Evolutionary conservation across 2,888 invertebrate species (phyloP).

Genomic region (Nomada fabriciana): DNA sequence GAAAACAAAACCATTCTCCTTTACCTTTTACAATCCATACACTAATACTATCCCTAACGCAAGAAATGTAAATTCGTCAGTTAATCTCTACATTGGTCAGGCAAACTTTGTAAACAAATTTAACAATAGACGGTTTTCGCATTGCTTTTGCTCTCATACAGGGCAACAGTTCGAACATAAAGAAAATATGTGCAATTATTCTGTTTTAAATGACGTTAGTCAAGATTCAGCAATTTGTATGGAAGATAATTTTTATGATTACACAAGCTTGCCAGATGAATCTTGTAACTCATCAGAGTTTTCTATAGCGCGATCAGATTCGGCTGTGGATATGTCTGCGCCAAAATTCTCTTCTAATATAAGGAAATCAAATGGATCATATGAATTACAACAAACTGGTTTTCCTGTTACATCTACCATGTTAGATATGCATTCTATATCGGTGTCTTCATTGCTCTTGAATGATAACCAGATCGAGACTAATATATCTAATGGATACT

Average conservation of each 20-base stretch:
- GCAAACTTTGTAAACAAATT: slow-evolving; percentile 21
- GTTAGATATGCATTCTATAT: slow-evolving; percentile 35
- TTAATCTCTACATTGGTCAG: background rate
- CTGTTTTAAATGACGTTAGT: slow-evolving; percentile 61
- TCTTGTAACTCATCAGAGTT: slow-evolving; percentile 62
- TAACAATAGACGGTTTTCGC: slow-evolving; percentile 5
- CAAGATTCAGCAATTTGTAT: slow-evolving; percentile 78
- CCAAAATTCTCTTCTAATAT: slow-evolving; percentile 53
- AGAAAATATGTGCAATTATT: slow-evolving; percentile 28
- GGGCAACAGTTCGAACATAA: slow-evolving; percentile 23
- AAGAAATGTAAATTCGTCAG: slow-evolving; percentile 26
- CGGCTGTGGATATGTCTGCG: slow-evolving; percentile 69
- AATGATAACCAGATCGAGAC: slow-evolving; percentile 41
- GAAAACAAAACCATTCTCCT: slow-evolving; percentile 69
- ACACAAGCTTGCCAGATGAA: slow-evolving; percentile 61
- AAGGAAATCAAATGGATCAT: slow-evolving; percentile 3
- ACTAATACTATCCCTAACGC: slow-evolving; percentile 67
- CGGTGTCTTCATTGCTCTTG: slow-evolving; percentile 33
- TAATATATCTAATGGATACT: slow-evolving; percentile 36
- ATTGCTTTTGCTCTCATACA: slow-evolving; percentile 29
- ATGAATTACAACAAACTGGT: slow-evolving; percentile 25
- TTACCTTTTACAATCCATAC: slow-evolving; percentile 76
- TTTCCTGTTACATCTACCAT: slow-evolving; percentile 48
- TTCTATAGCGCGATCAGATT: slow-evolving; percentile 67
- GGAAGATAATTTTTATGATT: slow-evolving; percentile 69